Evolutionary conservation across 1,140 invertebrate species (phyloP).

Genomic region (Cherax destructor): DNA sequence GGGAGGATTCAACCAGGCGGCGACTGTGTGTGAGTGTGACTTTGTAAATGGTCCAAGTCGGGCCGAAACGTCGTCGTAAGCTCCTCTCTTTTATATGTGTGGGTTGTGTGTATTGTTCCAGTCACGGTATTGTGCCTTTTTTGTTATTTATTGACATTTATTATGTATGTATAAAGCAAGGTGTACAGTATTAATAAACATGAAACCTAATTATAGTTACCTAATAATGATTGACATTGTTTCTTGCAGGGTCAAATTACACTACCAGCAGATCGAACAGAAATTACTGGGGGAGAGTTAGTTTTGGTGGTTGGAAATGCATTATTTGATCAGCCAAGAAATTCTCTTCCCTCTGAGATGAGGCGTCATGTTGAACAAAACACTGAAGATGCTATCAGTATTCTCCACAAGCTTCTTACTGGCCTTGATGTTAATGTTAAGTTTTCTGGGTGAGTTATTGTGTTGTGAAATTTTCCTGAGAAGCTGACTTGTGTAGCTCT

Average conservation of each 20-base stretch:
- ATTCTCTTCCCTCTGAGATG: conserved; percentile 75
- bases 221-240: neutral
- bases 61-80: too few relatives aligned
- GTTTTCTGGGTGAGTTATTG: conserved; percentile 78
- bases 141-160: too few relatives aligned
- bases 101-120: too few relatives aligned
- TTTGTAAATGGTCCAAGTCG: too few relatives aligned
- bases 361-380: conserved; percentile 80
- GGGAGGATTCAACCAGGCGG: too few relatives aligned
- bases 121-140: too few relatives aligned
- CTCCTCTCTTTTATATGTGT: too few relatives aligned
- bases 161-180: too few relatives aligned
- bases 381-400: conserved; percentile 80
- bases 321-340: conserved; percentile 69
- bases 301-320: conserved; percentile 75
- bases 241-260: conserved; percentile 74
- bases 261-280: conserved; percentile 76
- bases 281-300: conserved; percentile 78
- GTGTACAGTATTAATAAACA: too few relatives aligned
- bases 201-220: neutral
- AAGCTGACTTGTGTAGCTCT: too few relatives aligned
- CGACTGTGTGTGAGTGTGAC: too few relatives aligned
- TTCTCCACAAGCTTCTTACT: conserved; percentile 80
- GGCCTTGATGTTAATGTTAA: conserved; percentile 81
- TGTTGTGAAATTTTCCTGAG: too few relatives aligned